phyloP scores from a whole-genome alignment of 92 coral and sea anemone species.

The Bergia puertoricense region DNA sequence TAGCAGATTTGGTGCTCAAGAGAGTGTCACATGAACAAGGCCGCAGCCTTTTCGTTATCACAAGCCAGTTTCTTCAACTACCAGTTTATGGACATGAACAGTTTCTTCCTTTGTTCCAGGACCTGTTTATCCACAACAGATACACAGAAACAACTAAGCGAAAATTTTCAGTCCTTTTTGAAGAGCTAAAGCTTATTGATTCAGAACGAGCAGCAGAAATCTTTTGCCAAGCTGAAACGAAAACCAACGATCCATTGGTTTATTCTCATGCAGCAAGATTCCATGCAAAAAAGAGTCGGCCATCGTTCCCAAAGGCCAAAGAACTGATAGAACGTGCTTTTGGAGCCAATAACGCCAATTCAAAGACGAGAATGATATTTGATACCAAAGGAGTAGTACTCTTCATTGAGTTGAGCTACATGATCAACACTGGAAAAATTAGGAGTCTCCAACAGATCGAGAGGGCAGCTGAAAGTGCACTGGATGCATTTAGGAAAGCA shows the following conservation, averaged over 20 bases:
- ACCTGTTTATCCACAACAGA: constrained; percentile 73
- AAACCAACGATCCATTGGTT: constrained; percentile 66
- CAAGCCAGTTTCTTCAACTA: constrained; percentile 59
- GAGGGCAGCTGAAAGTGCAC: constrained; percentile 55
- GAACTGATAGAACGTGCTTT: constrained; percentile 64
- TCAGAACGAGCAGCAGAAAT: constrained; percentile 63
- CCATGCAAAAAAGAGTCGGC: constrained; percentile 70
- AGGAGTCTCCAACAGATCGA: constrained; percentile 42
- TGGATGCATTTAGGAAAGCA: constrained; percentile 59
- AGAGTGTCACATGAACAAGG: constrained; percentile 35
- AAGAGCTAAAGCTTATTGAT: constrained; percentile 53
- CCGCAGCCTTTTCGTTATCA: constrained; percentile 51
- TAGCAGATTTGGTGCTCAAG: constrained; percentile 69
- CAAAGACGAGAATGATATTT: constrained; percentile 46
- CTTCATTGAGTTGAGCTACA: constrained; percentile 45
- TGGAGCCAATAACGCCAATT: constrained; percentile 50
- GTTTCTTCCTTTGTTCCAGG: constrained; percentile 59
- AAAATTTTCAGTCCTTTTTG: constrained; percentile 74
- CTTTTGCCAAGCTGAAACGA: constrained; percentile 67
- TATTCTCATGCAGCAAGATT: constrained; percentile 79
- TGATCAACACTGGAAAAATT: constrained; percentile 44
- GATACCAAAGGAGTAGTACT: constrained; percentile 72
- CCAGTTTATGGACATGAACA: constrained; percentile 59
- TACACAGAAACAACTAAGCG: constrained; percentile 28
- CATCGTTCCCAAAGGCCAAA: constrained; percentile 64